These are phyloP conservation scores for Pampus argenteus DNA, from an alignment of 2,797 vertebrate species.

Conservation along the genomic window DNA sequence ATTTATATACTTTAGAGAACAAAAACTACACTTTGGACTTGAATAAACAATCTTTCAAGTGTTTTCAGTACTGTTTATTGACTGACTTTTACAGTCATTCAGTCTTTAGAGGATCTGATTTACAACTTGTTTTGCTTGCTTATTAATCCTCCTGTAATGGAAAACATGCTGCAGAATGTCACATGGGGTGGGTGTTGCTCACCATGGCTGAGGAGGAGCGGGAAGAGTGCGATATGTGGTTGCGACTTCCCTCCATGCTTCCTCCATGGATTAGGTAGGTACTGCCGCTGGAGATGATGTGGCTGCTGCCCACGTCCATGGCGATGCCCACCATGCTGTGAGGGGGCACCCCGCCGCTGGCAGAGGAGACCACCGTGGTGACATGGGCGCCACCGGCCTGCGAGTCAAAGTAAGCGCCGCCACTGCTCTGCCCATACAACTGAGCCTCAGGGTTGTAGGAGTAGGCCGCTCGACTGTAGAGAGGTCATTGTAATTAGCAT, in stretches of 20 bases:
- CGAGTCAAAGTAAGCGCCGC: constrained; percentile 92
- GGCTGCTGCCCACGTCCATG: constrained; percentile 94
- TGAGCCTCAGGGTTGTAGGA: constrained; percentile 94
- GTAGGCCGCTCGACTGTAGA: constrained; percentile 90
- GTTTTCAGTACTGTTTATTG: not conserved
- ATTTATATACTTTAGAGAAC: not conserved
- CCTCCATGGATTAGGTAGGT: constrained; percentile 95
- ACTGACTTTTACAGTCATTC: not conserved
- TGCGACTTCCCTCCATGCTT: constrained; percentile 92
- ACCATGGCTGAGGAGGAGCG: constrained; percentile 98
- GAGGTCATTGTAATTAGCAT: constrained; percentile 23
- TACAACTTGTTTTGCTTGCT: not conserved
- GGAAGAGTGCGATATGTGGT: constrained; percentile 93
- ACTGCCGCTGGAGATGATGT: constrained; percentile 94
- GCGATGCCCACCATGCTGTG: constrained; percentile 98
- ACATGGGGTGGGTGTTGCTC: constrained; percentile 55
- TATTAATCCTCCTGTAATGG: not conserved
- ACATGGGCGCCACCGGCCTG: constrained; percentile 91
- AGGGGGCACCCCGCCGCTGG: constrained; percentile 87
- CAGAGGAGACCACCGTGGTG: constrained; percentile 93
- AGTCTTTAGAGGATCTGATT: not conserved
- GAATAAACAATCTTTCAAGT: not conserved
- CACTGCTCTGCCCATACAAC: constrained; percentile 91
- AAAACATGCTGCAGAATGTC: constrained; percentile 10
- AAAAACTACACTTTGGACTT: not conserved